A percentile compares a stretch with the other conserved stretches of the same genome.
phyloP scores from a whole-genome alignment of 2,797 vertebrate species.

The Cheirogaleus major region DNA sequence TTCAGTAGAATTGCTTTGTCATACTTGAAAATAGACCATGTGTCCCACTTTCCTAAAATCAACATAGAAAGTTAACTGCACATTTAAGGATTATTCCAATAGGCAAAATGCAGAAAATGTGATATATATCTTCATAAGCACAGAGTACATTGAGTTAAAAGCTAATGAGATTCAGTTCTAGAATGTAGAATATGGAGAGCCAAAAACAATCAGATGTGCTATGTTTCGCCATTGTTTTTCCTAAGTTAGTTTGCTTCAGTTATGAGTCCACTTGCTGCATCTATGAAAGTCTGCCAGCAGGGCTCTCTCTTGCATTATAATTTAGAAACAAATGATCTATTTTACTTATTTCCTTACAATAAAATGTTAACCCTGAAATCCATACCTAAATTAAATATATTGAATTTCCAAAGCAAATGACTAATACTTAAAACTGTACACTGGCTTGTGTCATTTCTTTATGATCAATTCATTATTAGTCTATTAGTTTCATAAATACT shows the following conservation, averaged over 20 bases:
- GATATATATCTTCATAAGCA: not conserved
- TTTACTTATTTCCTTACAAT: conserved; percentile 51
- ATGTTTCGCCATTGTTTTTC: conserved; percentile 31
- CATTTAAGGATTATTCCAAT: not conserved
- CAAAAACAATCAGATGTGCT: not conserved
- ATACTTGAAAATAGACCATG: not conserved
- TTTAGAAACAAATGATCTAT: conserved; percentile 62
- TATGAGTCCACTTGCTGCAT: conserved; percentile 58
- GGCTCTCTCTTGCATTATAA: conserved; percentile 84
- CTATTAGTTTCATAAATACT: not conserved
- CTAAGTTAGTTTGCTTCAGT: conserved; percentile 47
- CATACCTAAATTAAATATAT: not conserved
- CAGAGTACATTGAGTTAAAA: not conserved
- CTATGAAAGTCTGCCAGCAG: conserved; percentile 82
- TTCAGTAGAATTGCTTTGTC: not conserved
- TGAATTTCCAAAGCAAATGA: not conserved
- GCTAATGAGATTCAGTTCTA: not conserved
- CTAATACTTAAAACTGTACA: not conserved
- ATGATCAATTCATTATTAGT: not conserved
- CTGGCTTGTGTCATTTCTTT: not conserved
- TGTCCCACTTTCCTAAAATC: not conserved
- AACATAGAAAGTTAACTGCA: not conserved
- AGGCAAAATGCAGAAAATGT: not conserved
- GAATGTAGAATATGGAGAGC: not conserved
- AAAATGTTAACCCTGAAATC: conserved; percentile 42